Percentiles rank a stretch among this genome's conserved stretches.
Conservation (phyloP, 2,797 vertebrate species). For the Perodicticus potto region DNA sequence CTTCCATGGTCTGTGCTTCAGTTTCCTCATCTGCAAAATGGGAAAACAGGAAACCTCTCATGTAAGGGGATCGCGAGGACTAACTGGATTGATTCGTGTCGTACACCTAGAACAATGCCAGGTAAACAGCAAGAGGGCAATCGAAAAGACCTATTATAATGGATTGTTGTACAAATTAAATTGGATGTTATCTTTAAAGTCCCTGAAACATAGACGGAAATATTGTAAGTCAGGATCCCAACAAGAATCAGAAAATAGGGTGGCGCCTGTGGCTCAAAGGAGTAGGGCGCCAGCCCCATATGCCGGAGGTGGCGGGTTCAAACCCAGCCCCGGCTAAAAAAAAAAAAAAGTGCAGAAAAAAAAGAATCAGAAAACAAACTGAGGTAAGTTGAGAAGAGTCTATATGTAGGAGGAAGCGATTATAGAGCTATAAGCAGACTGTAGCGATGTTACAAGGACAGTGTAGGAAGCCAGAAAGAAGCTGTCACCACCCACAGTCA, state of each 20-base stretch:
- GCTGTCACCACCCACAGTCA: too few relatives aligned
- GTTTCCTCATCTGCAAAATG: neutral
- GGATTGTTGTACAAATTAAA: neutral
- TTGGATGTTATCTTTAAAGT: neutral
- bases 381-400: neutral
- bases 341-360: too few relatives aligned
- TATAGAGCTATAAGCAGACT: neutral
- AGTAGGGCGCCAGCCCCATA: too few relatives aligned
- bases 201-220: neutral
- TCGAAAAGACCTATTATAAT: neutral
- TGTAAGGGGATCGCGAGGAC: neutral
- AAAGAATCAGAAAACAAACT: neutral
- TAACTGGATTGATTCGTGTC: neutral
- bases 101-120: neutral
- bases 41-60: neutral
- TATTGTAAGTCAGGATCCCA: neutral
- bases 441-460: neutral
- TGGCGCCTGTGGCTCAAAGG: too few relatives aligned
- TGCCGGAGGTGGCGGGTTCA: too few relatives aligned
- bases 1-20: neutral
- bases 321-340: too few relatives aligned
- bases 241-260: neutral
- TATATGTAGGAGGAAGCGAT: neutral
- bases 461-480: neutral
- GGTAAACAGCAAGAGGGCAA: neutral